Evolutionary conservation across 2,888 invertebrate species (phyloP).

Genomic region (Mimachlamys varia): DNA sequence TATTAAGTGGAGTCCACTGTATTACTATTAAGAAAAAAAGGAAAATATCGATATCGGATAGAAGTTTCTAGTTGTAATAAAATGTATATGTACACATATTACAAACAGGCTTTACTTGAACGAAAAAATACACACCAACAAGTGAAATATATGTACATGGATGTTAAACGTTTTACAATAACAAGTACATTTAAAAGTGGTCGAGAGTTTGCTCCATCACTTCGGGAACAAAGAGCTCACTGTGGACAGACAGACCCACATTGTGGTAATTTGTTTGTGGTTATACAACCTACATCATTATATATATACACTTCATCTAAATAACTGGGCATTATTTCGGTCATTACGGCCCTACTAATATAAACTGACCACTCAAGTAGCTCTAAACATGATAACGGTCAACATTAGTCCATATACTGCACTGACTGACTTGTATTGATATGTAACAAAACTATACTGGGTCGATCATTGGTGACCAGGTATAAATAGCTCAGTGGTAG

Average conservation of each 20-base stretch:
- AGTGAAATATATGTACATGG: neutral
- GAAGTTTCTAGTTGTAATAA: too few species aligned
- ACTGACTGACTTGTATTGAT: neutral
- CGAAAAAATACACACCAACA: neutral
- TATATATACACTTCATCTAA: neutral
- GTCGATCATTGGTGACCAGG: too few species aligned
- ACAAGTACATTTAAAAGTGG: neutral
- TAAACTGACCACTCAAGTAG: slow-evolving; percentile 12
- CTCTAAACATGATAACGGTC: slow-evolving; percentile 1
- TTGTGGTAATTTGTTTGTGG: neutral
- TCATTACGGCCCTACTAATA: neutral
- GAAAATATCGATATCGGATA: too few species aligned
- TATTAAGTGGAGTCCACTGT: too few species aligned
- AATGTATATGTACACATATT: neutral
- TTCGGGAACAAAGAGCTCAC: neutral
- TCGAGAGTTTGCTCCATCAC: neutral
- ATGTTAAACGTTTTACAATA: neutral
- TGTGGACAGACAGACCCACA: neutral
- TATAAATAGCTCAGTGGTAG: too few species aligned
- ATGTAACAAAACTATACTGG: neutral
- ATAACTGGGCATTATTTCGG: neutral
- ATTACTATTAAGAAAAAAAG: too few species aligned
- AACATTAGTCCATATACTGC: neutral
- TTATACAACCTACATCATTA: neutral
- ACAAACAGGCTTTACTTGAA: neutral